Evolutionary conservation across 2,888 invertebrate species (phyloP), one percentile per base, ranked within the genome.

Genomic region (Xestobium rufovillosum): DNA sequence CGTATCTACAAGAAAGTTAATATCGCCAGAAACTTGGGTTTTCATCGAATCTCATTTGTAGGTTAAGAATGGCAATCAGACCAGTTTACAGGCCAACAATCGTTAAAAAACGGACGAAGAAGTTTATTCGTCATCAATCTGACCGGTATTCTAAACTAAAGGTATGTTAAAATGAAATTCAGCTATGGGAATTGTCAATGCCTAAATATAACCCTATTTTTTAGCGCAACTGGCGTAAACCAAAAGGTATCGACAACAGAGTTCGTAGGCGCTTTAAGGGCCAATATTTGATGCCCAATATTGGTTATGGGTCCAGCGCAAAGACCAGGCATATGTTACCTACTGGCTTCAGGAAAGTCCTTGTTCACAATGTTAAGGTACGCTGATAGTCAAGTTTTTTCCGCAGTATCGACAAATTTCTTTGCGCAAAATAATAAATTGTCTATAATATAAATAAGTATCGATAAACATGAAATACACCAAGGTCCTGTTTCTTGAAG

Each of bases 201-300:
- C 34, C 2, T 33, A 27, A 38, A 33, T 27, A 38, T 39, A 39
- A 41, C 38, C 36, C 31, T 4, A 46, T 33, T 41, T 62, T 68
- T 11, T 56, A 90, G 89, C 78, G 86, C 53, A 94, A 89, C 80
- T 99, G 98, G 98, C 84, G 98, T 65, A 98, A 96, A 73, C 98
- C 98, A 12, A 96, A 96, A 74, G 98, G 98, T 91, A 99, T 98
- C 70, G 98, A 99, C 73, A 98, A 99, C 82, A 82, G 97, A 70
- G 97, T 98, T 31, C 83, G 98, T 54, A 84, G 98, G 66, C 82
- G 96, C 55, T 98, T 98, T 76, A 98, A 98, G 85, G 98, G 98
- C 16, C 96, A 96, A 65, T 92, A 85, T 64, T 72, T 90, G 73
- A 98, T 99, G 98, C 98, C 98, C 49, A 95, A 84, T 66, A 95